phyloP scores from a whole-genome alignment of 2,888 invertebrate genomes.

The Aromia moschata region DNA sequence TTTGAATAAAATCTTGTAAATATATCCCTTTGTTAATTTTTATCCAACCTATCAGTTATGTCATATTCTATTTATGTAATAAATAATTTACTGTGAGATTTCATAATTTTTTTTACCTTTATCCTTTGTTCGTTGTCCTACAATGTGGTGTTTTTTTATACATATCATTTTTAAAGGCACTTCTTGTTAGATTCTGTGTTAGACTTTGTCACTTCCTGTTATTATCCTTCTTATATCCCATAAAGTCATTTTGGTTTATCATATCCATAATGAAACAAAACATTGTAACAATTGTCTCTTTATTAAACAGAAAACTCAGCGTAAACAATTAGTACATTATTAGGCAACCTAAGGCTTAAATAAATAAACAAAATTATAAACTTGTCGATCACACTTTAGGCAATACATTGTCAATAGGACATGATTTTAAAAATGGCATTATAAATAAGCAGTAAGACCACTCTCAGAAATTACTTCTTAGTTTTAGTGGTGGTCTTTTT shows the following conservation, averaged over 20 bases:
- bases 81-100: background rate
- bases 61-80: slow-evolving; percentile 17
- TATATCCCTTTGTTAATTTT: slow-evolving; percentile 6
- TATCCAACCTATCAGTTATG: background rate
- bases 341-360: slow-evolving; percentile 31
- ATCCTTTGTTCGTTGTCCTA: no score
- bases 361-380: slow-evolving; percentile 32
- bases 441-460: slow-evolving; percentile 18
- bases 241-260: no score
- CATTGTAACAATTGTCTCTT: slow-evolving; percentile 17
- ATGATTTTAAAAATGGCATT: slow-evolving; percentile 19
- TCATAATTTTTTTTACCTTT: no score
- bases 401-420: slow-evolving; percentile 33
- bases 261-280: no score
- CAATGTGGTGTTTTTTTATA: no score
- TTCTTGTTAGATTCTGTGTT: no score
- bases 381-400: slow-evolving; percentile 33
- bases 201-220: no score
- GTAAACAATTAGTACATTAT: slow-evolving; percentile 31
- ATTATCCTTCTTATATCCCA: no score
- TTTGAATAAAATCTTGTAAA: slow-evolving; percentile 14
- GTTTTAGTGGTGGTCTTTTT: slow-evolving; percentile 48
- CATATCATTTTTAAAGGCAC: no score
- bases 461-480: slow-evolving; percentile 42
- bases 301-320: slow-evolving; percentile 35